These are phyloP conservation scores for Protodeltote pygarga DNA, from an alignment of 2,888 invertebrate genomes.

Conservation along the genomic window DNA sequence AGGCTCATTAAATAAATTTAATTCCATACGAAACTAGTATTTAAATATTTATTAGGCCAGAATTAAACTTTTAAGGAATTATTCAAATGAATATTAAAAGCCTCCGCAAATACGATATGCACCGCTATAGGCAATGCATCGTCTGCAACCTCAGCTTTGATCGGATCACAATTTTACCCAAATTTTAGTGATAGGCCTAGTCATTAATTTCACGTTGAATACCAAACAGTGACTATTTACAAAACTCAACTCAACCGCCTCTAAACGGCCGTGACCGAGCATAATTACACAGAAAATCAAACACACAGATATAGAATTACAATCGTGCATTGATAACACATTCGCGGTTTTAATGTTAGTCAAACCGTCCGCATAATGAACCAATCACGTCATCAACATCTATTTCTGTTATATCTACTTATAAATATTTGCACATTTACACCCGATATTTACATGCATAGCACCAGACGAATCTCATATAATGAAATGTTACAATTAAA, in stretches of 20 bases:
- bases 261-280: constrained; percentile 10
- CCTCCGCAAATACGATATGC: too few relatives aligned
- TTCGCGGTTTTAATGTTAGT: constrained; percentile 7
- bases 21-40: too few relatives aligned
- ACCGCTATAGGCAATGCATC: too few relatives aligned
- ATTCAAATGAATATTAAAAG: too few relatives aligned
- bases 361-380: constrained; percentile 24
- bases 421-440: constrained; percentile 17
- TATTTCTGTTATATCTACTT: constrained; percentile 18
- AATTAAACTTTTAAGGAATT: too few relatives aligned
- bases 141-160: too few relatives aligned
- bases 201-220: too few relatives aligned
- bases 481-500: not conserved
- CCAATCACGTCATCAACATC: constrained; percentile 15
- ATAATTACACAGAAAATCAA: constrained; percentile 13
- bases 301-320: constrained; percentile 15
- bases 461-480: constrained; percentile 28
- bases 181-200: too few relatives aligned
- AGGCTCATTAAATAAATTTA: too few relatives aligned
- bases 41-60: too few relatives aligned
- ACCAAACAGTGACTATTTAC: not conserved
- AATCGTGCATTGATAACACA: constrained; percentile 15
- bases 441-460: constrained; percentile 17
- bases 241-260: constrained; percentile 3
- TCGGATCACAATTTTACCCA: too few relatives aligned